A percentile compares a stretch with the other conserved stretches of the same genome.
Conservation (phyloP, 2,113 vertebrate genomes). For the Mormoops blainvillei region DNA sequence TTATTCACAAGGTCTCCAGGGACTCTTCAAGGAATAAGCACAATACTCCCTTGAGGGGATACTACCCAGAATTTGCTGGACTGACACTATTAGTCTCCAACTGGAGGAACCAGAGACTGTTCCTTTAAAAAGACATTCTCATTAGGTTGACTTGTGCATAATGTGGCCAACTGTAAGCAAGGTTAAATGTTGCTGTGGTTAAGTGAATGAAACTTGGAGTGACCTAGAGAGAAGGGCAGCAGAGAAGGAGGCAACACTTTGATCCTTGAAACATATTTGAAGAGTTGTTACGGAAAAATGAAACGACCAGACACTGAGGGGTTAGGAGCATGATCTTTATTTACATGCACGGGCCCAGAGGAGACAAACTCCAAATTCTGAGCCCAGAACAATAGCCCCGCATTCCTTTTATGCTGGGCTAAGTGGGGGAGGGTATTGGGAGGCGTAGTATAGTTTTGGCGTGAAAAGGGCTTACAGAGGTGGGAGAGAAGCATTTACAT, state of each 20-base stretch:
- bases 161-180: background rate
- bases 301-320: no score
- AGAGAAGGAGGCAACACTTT: background rate
- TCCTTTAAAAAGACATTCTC: background rate
- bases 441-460: no score
- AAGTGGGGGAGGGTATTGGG: no score
- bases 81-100: background rate
- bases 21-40: background rate
- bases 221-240: background rate
- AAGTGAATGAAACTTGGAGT: background rate
- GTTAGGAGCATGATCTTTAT: no score
- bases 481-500: no score
- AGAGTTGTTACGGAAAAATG: no score
- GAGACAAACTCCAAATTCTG: no score
- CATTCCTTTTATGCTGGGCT: no score
- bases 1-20: background rate
- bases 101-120: background rate
- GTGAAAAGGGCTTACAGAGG: no score
- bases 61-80: background rate
- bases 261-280: background rate
- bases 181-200: background rate
- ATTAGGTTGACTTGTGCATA: background rate
- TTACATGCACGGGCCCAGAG: no score
- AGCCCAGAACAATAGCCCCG: no score
- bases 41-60: background rate